Evolutionary conservation across 2,113 vertebrate species (phyloP).

Genomic region (Megaceryle torquata): DNA sequence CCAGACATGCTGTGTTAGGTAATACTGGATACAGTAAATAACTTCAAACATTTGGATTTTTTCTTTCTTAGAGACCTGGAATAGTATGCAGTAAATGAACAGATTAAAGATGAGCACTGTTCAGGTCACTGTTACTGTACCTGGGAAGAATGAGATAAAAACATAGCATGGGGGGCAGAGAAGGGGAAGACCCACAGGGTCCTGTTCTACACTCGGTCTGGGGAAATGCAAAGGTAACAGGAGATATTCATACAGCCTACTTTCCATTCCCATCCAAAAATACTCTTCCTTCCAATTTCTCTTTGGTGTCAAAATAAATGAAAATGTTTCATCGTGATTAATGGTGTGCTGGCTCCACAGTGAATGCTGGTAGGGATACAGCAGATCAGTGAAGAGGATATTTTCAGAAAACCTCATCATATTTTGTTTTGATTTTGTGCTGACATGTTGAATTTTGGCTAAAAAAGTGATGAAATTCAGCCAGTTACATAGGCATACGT

Average conservation of each 20-base stretch:
- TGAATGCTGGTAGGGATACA: slow-evolving; percentile 10
- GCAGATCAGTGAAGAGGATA: background rate
- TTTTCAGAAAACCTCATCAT: slow-evolving; percentile 45
- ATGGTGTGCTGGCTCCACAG: slow-evolving; percentile 28
- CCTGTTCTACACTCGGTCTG: background rate
- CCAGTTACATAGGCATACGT: background rate
- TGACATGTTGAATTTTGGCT: slow-evolving; percentile 8
- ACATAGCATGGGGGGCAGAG: background rate
- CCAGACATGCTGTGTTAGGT: background rate
- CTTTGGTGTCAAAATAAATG: slow-evolving; percentile 51
- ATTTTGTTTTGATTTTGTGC: slow-evolving; percentile 39
- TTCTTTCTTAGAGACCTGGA: background rate
- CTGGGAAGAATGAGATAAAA: background rate
- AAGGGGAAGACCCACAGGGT: background rate
- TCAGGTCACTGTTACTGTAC: background rate
- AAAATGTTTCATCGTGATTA: slow-evolving; percentile 54
- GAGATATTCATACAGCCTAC: background rate
- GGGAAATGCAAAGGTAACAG: background rate
- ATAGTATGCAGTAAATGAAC: background rate
- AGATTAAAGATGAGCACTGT: background rate
- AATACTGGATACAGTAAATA: background rate
- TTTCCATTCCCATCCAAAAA: slow-evolving; percentile 5
- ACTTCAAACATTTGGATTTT: background rate
- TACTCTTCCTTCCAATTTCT: slow-evolving; percentile 25
- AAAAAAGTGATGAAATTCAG: background rate